These are phyloP conservation scores for Oryctes rhinoceros DNA, from an alignment of 1,140 invertebrate genomes.

Conservation along the genomic window DNA sequence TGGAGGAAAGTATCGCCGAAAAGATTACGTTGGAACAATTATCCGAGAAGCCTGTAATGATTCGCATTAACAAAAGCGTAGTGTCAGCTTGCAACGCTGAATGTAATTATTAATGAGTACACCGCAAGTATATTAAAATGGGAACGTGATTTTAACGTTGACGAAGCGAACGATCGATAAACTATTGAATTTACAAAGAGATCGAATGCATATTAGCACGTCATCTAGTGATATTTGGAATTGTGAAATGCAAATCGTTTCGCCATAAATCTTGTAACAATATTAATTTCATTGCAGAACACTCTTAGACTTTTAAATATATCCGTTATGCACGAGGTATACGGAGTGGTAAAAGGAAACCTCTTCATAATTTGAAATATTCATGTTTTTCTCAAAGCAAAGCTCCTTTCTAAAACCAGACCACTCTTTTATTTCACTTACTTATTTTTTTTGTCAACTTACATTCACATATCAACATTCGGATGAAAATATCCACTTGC, in stretches of 20 bases:
- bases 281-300: not conserved
- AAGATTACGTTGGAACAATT: slow-evolving; percentile 45
- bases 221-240: not conserved
- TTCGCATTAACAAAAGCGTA: not conserved
- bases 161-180: not conserved
- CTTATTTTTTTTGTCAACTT: too few relatives aligned
- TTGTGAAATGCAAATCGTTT: not conserved
- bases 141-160: not conserved
- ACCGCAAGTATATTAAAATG: not conserved
- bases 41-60: slow-evolving; percentile 35
- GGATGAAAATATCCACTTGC: too few relatives aligned
- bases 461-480: too few relatives aligned
- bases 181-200: not conserved
- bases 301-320: not conserved
- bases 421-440: too few relatives aligned
- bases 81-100: not conserved
- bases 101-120: not conserved
- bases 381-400: too few relatives aligned
- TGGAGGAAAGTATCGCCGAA: not conserved
- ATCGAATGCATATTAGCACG: slow-evolving; percentile 12
- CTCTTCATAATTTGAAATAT: too few relatives aligned
- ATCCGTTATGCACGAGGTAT: too few relatives aligned
- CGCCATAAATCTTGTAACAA: not conserved
- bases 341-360: too few relatives aligned
- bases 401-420: too few relatives aligned